Evolutionary conservation across 2,113 vertebrate species (phyloP).

Genomic region (Poeciliopsis occidentalis): DNA sequence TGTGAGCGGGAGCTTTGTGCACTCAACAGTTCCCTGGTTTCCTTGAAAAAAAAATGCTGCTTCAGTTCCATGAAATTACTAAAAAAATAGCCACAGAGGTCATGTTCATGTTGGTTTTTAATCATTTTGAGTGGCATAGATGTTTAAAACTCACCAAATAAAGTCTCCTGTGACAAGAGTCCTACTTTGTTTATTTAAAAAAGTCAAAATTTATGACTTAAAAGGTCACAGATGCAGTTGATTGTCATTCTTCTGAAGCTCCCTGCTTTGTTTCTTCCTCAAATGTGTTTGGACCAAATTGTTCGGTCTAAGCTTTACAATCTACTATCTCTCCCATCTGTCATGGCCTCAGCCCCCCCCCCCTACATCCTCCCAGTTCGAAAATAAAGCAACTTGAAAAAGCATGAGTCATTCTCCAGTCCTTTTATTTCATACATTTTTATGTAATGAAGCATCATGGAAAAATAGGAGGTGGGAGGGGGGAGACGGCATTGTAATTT

Average conservation of each 20-base stretch:
- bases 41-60: slow-evolving; percentile 33
- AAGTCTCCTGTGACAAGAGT: slow-evolving; percentile 48
- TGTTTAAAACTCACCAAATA: slow-evolving; percentile 13
- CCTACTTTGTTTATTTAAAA: slow-evolving; percentile 54
- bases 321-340: slow-evolving; percentile 57
- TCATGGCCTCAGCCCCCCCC: slow-evolving; percentile 26
- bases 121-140: slow-evolving; percentile 25
- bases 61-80: slow-evolving; percentile 20
- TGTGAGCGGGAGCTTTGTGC: slow-evolving; percentile 22
- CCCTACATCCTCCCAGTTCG: slow-evolving; percentile 44
- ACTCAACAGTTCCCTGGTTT: slow-evolving; percentile 17
- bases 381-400: slow-evolving; percentile 75
- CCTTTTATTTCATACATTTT: slow-evolving; percentile 40
- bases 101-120: slow-evolving; percentile 31
- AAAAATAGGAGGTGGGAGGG: neutral
- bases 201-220: slow-evolving; percentile 44
- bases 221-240: slow-evolving; percentile 53
- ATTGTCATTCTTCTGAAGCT: slow-evolving; percentile 42
- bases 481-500: neutral
- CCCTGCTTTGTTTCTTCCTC: slow-evolving; percentile 41
- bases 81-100: slow-evolving; percentile 27
- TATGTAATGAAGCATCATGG: slow-evolving; percentile 10
- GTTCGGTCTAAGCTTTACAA: slow-evolving; percentile 46
- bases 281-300: slow-evolving; percentile 51
- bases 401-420: slow-evolving; percentile 31